Evolutionary conservation across 2,797 vertebrate genomes (phyloP).

Genomic region (Hapalemur alaotrensis): DNA sequence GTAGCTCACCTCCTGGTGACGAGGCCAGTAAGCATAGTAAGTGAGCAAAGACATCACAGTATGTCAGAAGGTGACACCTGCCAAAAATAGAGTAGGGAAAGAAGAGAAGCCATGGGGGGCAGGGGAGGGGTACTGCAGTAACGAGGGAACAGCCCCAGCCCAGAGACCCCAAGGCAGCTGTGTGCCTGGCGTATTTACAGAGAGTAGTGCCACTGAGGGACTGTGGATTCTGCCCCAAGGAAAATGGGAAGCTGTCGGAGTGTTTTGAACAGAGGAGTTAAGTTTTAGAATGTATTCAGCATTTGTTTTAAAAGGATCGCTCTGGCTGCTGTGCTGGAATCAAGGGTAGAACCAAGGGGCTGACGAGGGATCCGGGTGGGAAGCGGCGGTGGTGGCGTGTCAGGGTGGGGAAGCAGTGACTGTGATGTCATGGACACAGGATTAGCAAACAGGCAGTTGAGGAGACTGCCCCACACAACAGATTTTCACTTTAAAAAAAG

Average conservation of each 20-base stretch:
- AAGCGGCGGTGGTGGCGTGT: rapidly evolving
- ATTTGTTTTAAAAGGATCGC: background rate
- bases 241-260: background rate
- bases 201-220: background rate
- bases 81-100: background rate
- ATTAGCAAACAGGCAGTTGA: background rate
- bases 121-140: rapidly evolving
- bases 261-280: background rate
- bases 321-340: background rate
- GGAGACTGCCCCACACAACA: background rate
- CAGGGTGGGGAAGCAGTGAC: background rate
- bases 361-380: background rate
- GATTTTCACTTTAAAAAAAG: background rate
- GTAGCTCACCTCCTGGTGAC: background rate
- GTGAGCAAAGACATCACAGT: rapidly evolving
- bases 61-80: background rate
- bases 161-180: too few species aligned
- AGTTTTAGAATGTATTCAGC: background rate
- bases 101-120: rapidly evolving
- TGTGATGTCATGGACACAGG: background rate
- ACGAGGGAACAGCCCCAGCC: too few species aligned
- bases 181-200: rapidly evolving
- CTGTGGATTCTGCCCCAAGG: background rate
- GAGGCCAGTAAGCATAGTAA: background rate
- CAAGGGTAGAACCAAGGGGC: background rate